Evolutionary conservation across 2,113 vertebrate genomes (phyloP).

Genomic region (Leucopsar rothschildi): DNA sequence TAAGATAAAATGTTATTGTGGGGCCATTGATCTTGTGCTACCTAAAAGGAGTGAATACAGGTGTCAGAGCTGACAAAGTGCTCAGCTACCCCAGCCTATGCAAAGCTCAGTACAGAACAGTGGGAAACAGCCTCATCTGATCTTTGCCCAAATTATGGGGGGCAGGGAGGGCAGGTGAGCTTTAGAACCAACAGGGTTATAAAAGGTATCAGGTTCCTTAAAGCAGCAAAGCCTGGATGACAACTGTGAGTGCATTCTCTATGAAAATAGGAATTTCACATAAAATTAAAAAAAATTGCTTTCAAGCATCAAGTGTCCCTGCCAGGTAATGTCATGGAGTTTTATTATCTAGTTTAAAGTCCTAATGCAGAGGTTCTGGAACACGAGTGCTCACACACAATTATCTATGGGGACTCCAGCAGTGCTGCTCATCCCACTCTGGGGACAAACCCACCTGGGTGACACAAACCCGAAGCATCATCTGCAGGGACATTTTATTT

Average conservation of each 20-base stretch:
- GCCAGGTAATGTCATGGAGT: background rate
- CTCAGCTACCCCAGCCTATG: background rate
- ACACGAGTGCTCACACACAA: background rate
- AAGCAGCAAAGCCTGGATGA: background rate
- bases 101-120: background rate
- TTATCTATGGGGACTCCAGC: background rate
- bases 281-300: background rate
- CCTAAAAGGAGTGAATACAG: background rate
- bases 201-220: background rate
- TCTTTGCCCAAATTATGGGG: background rate
- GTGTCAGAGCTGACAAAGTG: constrained; percentile 12
- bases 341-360: background rate
- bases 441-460: background rate
- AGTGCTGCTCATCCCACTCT: fast-evolving
- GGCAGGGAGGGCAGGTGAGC: background rate
- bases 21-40: constrained; percentile 35
- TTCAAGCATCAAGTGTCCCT: background rate
- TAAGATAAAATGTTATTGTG: constrained; percentile 52
- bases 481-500: background rate
- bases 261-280: background rate
- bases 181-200: background rate
- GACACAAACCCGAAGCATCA: fast-evolving
- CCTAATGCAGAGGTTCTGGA: background rate
- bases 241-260: background rate
- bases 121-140: background rate